Evolutionary conservation across 2,888 invertebrate species (phyloP), one percentile per base, ranked within the genome.

Genomic region (Odontomyia ornata): DNA sequence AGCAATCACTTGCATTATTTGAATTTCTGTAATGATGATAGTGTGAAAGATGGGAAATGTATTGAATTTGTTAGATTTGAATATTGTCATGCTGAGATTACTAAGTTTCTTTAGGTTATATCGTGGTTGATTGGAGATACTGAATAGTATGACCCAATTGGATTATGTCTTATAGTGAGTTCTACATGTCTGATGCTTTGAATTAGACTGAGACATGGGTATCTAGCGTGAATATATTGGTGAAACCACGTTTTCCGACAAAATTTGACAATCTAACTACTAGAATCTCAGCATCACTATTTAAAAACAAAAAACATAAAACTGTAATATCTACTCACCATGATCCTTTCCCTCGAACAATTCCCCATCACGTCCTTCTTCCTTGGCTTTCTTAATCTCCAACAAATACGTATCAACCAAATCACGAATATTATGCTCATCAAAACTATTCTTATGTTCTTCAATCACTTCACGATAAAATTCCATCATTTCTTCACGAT

Each of bases 1-100:
- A 18, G 95, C 95, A 82, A 97, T 91, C 77, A 96, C 93, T 88
- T 97, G 97, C 82, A 95, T 95, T 83, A 97, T 90, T 87, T 97
- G 97, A 76, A 94, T 91, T 89, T 96, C 96, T 95, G 88, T 67
- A 86, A 87, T 80, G 56, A 83, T 82, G 18, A 18, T 13, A n/a
- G 52, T 15, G 52, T 9, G 15, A 52, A 36, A 36, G 36, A 36
- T n/a, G n/a, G 9, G 36, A 36, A 36, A 36, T 5, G 36, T 3
- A 36, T 3, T 36, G 5, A 9, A 36, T 36, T 36, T 5, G 36
- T 36, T 36, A 9, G 36, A 3, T 3, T 36, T 36, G 5, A 36
- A 9, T 5, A 9, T 36, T 36, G 36, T 36, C 9, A 5, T 36
- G 36, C 36, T 36, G 36, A 36, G 36, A 5, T 36, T 36, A 9